Conservation (phyloP, 2,113 vertebrate species). For the Cyanoramphus novaezelandiae region DNA sequence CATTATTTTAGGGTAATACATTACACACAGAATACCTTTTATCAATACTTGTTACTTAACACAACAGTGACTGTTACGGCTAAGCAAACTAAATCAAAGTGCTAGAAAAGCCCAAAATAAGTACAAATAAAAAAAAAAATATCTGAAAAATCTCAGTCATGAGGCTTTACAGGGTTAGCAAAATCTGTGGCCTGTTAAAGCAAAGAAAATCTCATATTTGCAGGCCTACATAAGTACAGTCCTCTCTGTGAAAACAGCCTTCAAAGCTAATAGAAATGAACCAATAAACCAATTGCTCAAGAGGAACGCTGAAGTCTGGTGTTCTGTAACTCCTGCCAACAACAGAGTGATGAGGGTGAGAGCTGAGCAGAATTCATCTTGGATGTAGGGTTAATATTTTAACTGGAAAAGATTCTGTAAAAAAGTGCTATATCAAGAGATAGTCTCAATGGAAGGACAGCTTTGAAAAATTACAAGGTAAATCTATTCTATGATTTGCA, state of each 20-base stretch:
- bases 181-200: neutral
- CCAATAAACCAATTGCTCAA: neutral
- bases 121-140: neutral
- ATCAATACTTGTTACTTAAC: neutral
- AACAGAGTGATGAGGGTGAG: rapidly evolving
- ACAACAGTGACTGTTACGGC: neutral
- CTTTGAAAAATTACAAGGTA: neutral
- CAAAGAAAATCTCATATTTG: neutral
- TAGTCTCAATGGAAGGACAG: neutral
- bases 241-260: neutral
- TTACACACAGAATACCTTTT: neutral
- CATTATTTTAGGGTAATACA: neutral
- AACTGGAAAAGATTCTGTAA: neutral
- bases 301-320: neutral
- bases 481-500: neutral
- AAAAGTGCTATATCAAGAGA: neutral
- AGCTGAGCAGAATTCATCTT: neutral
- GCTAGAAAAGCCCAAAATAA: neutral
- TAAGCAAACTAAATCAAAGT: neutral
- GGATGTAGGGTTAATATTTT: neutral
- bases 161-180: neutral
- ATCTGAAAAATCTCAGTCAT: neutral
- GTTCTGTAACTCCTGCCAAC: neutral
- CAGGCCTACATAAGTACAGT: neutral
- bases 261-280: neutral